These are phyloP conservation scores for Arrhopalites spinosus DNA, from an alignment of 2,888 invertebrate species.

Conservation along the genomic window DNA sequence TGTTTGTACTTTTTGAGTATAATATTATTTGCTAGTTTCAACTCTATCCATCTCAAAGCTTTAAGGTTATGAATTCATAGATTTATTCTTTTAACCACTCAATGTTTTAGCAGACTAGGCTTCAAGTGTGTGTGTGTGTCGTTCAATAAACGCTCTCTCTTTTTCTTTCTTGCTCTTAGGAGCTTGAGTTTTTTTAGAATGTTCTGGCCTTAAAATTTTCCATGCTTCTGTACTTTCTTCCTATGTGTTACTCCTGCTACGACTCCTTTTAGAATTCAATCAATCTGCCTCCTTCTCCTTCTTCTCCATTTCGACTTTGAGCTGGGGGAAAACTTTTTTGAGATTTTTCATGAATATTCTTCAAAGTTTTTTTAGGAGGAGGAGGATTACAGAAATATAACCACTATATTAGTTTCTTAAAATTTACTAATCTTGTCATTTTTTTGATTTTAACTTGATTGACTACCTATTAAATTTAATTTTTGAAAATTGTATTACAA, in stretches of 20 bases:
- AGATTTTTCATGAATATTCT: conserved; percentile 12
- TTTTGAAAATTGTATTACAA: too few species aligned
- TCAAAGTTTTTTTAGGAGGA: too few species aligned
- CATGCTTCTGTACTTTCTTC: not conserved
- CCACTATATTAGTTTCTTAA: too few species aligned
- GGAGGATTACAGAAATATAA: not conserved
- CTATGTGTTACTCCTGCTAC: not conserved
- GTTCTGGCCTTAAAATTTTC: not conserved
- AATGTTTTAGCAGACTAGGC: too few species aligned
- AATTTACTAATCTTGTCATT: too few species aligned
- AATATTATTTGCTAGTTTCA: not conserved
- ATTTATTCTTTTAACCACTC: not conserved
- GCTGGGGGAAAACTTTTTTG: not conserved
- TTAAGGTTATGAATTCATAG: not conserved
- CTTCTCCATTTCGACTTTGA: not conserved
- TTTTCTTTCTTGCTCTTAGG: not conserved
- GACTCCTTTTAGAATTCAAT: conserved; percentile 1
- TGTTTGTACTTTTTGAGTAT: not conserved
- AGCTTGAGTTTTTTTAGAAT: too few species aligned
- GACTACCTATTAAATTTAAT: too few species aligned
- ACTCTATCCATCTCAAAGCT: not conserved
- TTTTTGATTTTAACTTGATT: too few species aligned
- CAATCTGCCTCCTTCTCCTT: not conserved
- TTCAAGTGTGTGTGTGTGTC: too few species aligned
- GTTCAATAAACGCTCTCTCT: not conserved